A percentile compares a stretch with the other conserved stretches of the same genome.
Evolutionary conservation across 2,888 invertebrate species (phyloP).

Genomic region (Rhaphigaster nebulosa): DNA sequence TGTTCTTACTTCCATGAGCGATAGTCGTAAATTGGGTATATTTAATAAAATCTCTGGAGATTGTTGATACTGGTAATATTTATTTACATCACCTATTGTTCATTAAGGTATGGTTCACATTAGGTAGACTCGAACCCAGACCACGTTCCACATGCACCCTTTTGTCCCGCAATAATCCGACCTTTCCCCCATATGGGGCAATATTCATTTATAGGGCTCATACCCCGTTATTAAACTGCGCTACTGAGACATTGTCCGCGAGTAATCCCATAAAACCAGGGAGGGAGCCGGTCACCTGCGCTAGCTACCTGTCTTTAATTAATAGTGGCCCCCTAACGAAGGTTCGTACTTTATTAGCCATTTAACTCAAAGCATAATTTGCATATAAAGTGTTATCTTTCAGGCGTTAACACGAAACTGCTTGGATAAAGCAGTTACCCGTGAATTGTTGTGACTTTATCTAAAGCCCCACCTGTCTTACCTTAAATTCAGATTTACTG

Average conservation of each 20-base stretch:
- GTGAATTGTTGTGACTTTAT: neutral
- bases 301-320: neutral
- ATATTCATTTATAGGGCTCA: slow-evolving; percentile 9
- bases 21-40: neutral
- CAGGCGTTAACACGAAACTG: neutral
- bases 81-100: neutral
- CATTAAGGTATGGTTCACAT: neutral
- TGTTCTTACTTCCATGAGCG: no score
- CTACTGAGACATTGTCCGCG: neutral
- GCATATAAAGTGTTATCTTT: slow-evolving; percentile 38
- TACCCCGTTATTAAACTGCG: neutral
- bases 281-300: neutral
- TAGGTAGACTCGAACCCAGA: neutral
- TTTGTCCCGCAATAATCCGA: neutral
- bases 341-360: slow-evolving; percentile 13
- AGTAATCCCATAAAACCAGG: neutral
- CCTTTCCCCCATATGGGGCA: neutral
- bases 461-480: neutral
- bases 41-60: neutral
- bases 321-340: neutral
- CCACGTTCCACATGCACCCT: neutral
- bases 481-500: neutral
- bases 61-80: neutral
- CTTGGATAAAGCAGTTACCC: neutral
- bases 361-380: neutral